A percentile compares a stretch with the other conserved stretches of the same genome.
phyloP scores from a whole-genome alignment of 2,113 vertebrate species.

The Hydropotes inermis region DNA sequence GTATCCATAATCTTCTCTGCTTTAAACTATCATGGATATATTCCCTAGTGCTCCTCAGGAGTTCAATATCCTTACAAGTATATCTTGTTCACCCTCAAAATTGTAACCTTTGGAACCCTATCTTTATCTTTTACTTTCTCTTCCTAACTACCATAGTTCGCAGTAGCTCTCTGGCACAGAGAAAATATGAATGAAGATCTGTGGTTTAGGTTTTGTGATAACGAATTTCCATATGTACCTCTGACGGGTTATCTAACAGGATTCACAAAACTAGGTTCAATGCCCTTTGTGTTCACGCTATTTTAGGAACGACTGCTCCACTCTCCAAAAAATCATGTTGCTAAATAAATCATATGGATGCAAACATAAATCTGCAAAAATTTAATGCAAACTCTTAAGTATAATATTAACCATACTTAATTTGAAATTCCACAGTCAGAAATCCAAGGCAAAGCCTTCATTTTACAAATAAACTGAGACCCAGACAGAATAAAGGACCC shows the following conservation, averaged over 20 bases:
- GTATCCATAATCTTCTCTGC: neutral
- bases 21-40: neutral
- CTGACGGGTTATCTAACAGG: neutral
- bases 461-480: neutral
- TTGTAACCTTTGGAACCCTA: neutral
- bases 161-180: neutral
- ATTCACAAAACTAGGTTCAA: neutral
- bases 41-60: neutral
- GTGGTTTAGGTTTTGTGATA: neutral
- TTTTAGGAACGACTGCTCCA: neutral
- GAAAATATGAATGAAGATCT: neutral
- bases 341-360: constrained; percentile 3
- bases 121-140: neutral
- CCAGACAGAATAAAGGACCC: neutral
- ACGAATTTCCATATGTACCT: neutral
- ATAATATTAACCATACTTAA: neutral
- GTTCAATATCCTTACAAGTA: neutral
- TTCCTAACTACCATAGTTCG: neutral
- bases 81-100: neutral
- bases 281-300: neutral
- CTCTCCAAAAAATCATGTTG: constrained; percentile 4
- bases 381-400: neutral
- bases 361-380: neutral
- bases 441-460: neutral
- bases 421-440: neutral